Evolutionary conservation across 2,797 vertebrate species (phyloP).

Genomic region (Notamacropus eugenii): DNA sequence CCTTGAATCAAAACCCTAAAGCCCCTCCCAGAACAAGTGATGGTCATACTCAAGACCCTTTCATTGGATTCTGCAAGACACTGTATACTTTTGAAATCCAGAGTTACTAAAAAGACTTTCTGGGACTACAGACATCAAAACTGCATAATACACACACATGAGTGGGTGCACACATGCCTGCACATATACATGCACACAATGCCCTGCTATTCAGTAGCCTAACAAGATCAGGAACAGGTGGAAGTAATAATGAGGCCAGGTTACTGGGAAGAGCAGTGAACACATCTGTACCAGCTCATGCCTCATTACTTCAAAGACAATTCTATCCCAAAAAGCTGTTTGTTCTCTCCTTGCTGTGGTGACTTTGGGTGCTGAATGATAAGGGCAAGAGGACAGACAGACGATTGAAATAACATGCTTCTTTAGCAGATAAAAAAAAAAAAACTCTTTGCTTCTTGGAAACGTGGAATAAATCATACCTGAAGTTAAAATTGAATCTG

Average conservation of each 20-base stretch:
- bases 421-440: slow-evolving; percentile 36
- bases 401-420: slow-evolving; percentile 60
- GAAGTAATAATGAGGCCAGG: slow-evolving; percentile 49
- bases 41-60: not conserved
- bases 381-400: slow-evolving; percentile 64
- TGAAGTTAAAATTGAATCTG: not conserved
- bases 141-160: slow-evolving; percentile 5
- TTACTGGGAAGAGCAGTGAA: slow-evolving; percentile 60
- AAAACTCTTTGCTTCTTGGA: slow-evolving; percentile 13
- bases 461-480: not conserved
- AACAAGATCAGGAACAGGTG: slow-evolving; percentile 61
- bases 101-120: not conserved
- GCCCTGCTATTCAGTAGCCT: slow-evolving; percentile 16
- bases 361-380: slow-evolving; percentile 43
- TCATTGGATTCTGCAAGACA: not conserved
- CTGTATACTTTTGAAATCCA: not conserved
- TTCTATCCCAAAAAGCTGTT: slow-evolving; percentile 52
- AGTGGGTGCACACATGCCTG: no score
- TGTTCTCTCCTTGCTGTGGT: slow-evolving; percentile 60
- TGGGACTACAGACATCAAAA: not conserved
- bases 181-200: not conserved
- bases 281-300: slow-evolving; percentile 67
- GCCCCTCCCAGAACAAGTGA: not conserved
- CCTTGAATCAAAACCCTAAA: not conserved
- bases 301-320: slow-evolving; percentile 67